Evolutionary conservation across 1,140 invertebrate genomes (phyloP).

Genomic region (Drosophila teissieri): DNA sequence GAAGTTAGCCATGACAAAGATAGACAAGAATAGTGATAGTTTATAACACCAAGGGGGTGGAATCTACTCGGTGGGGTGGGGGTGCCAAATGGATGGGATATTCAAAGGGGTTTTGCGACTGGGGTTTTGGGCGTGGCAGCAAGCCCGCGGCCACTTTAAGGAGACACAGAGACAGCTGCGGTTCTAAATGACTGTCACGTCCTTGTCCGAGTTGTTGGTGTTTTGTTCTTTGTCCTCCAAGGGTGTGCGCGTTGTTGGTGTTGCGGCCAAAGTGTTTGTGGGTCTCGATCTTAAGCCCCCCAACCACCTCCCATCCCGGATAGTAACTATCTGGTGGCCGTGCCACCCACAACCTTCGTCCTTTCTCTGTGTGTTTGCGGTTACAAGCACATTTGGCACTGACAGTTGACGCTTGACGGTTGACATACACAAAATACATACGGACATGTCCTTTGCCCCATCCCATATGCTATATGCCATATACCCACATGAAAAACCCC

Average conservation of each 20-base stretch:
- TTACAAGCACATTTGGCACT: conserved; percentile 84
- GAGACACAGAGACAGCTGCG: conserved; percentile 59
- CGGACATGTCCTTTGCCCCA: conserved; percentile 13
- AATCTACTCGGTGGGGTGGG: neutral
- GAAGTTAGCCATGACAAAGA: conserved; percentile 80
- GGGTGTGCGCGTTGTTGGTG: conserved; percentile 32
- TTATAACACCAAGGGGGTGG: conserved; percentile 35
- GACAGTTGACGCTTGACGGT: conserved; percentile 81
- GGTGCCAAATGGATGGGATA: neutral
- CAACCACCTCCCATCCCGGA: neutral
- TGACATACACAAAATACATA: conserved; percentile 64
- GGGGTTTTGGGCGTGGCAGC: conserved; percentile 11
- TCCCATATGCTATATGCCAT: neutral
- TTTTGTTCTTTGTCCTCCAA: conserved; percentile 29
- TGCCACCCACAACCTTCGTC: conserved; percentile 11
- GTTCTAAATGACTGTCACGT: conserved; percentile 82
- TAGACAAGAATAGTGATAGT: conserved; percentile 77
- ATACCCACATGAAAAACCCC: neutral
- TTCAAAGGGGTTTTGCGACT: conserved; percentile 20
- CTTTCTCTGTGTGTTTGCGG: conserved; percentile 44
- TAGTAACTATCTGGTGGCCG: conserved; percentile 13
- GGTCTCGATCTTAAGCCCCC: conserved; percentile 29
- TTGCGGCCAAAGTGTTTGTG: conserved; percentile 48
- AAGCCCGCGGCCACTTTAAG: conserved; percentile 68
- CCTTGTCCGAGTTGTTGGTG: conserved; percentile 74